These are phyloP conservation scores for Aphrocallistes beatrix DNA, from an alignment of 37 sponge, comb jelly and placozoan genomes.

Conservation along the genomic window DNA sequence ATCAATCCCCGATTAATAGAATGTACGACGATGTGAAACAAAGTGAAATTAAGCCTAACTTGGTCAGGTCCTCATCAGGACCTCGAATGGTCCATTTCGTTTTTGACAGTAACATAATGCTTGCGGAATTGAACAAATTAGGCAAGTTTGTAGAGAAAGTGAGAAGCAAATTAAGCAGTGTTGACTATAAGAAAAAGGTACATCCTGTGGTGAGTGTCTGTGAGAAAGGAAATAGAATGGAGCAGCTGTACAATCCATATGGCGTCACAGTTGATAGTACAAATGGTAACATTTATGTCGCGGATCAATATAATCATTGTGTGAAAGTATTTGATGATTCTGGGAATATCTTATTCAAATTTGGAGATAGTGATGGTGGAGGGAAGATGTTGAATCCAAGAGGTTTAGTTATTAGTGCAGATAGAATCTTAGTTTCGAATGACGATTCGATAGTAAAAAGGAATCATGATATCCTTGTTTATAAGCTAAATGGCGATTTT, in stretches of 20 bases:
- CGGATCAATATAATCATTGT: background rate
- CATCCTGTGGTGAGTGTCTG: conserved; percentile 17
- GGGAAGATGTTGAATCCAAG: background rate
- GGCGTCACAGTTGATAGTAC: background rate
- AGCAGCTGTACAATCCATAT: background rate
- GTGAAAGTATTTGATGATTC: background rate
- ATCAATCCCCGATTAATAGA: no score
- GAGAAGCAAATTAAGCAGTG: background rate
- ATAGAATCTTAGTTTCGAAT: background rate
- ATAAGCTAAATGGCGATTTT: background rate
- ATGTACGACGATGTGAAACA: no score
- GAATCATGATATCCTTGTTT: background rate
- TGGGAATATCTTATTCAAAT: background rate
- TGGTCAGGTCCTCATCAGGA: no score
- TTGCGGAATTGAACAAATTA: background rate
- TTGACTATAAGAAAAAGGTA: background rate
- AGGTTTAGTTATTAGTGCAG: background rate
- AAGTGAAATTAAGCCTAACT: no score
- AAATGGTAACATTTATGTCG: background rate
- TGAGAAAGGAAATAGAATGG: background rate
- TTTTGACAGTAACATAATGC: background rate
- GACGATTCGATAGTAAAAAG: no score
- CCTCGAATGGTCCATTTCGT: background rate
- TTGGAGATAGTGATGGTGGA: background rate
- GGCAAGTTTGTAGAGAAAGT: background rate